Conservation (phyloP, 2,797 vertebrate species). For the Pseudomugil tenellus region DNA sequence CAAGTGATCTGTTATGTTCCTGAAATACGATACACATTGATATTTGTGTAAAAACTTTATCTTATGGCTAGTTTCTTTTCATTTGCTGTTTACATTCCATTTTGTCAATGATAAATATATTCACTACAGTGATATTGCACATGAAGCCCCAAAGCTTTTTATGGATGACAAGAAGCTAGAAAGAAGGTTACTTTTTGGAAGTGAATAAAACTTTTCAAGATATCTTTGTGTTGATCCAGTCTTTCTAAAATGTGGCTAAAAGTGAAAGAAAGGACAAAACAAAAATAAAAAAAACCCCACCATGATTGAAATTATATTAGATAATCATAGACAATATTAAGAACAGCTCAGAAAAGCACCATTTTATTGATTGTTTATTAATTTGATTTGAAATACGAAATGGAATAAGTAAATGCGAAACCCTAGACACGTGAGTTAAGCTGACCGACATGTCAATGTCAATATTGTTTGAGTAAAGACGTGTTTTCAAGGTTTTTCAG, state of each 20-base stretch:
- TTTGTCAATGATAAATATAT: conserved; percentile 69
- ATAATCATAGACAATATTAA: too few relatives aligned
- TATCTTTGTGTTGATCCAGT: conserved; percentile 1
- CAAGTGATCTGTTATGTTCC: conserved; percentile 40
- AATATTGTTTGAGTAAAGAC: too few relatives aligned
- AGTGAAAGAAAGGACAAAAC: background rate
- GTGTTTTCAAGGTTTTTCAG: too few relatives aligned
- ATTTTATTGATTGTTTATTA: background rate
- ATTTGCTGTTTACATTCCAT: conserved; percentile 68
- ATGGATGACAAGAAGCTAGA: conserved; percentile 63
- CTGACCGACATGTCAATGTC: too few relatives aligned
- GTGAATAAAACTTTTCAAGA: conserved; percentile 81
- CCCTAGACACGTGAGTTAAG: too few relatives aligned
- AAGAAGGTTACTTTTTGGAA: conserved; percentile 78
- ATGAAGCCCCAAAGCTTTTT: conserved; percentile 72
- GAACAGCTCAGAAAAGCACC: background rate
- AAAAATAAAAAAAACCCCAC: too few relatives aligned
- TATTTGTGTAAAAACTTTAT: conserved; percentile 38
- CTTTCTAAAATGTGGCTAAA: background rate
- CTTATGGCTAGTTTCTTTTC: conserved; percentile 52
- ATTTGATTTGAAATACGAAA: too few relatives aligned
- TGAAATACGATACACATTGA: conserved; percentile 43
- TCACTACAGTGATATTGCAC: conserved; percentile 79
- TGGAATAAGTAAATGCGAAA: too few relatives aligned
- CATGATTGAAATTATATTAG: too few relatives aligned